Conservation (phyloP, 2,888 invertebrate genomes). For the Aricia artaxerxes region DNA sequence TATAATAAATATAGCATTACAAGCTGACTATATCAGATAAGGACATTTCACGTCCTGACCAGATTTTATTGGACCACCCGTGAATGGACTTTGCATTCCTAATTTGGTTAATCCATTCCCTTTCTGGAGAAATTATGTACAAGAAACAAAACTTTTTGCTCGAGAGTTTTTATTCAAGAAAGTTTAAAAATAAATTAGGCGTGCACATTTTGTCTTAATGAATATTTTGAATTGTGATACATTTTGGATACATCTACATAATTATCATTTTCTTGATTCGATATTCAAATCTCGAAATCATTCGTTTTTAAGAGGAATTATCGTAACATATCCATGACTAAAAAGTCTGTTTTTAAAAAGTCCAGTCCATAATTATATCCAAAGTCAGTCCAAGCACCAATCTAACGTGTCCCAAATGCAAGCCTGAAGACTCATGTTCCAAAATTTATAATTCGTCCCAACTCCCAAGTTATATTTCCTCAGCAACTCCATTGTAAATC, state of each 20-base stretch:
- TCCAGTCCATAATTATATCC: not conserved
- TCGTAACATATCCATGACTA: no score
- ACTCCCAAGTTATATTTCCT: slow-evolving; percentile 17
- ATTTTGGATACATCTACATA: not conserved
- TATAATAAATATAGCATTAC: not conserved
- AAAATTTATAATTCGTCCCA: slow-evolving; percentile 4
- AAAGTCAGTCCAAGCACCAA: not conserved
- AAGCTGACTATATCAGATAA: slow-evolving; percentile 10
- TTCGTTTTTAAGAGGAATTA: no score
- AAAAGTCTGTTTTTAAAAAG: not conserved
- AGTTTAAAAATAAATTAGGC: not conserved
- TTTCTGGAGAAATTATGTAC: not conserved
- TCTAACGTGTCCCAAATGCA: not conserved
- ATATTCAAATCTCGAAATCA: no score
- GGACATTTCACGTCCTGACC: slow-evolving; percentile 10
- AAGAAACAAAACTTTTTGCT: slow-evolving; percentile 4
- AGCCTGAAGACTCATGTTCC: not conserved
- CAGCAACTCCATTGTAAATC: slow-evolving; percentile 29
- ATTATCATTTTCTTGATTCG: not conserved
- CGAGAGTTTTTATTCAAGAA: not conserved
- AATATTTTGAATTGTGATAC: not conserved
- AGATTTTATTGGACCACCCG: slow-evolving; percentile 26
- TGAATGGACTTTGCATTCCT: slow-evolving; percentile 10
- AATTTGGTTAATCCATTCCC: slow-evolving; percentile 8
- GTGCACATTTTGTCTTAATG: not conserved